phyloP scores from a whole-genome alignment of 1,140 invertebrate species.

The Microplitis demolitor region DNA sequence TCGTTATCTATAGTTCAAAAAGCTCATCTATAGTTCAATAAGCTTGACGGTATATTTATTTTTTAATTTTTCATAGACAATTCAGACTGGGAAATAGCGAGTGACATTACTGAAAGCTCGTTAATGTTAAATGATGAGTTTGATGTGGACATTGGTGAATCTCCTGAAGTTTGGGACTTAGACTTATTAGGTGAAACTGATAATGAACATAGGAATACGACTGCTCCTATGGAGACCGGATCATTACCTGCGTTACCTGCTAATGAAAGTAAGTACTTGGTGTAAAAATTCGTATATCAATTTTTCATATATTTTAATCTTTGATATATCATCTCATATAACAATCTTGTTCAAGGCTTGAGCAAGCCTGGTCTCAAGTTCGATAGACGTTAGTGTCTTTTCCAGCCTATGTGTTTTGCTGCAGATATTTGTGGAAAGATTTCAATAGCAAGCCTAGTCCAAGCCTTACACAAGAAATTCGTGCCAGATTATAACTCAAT shows the following conservation, averaged over 20 bases:
- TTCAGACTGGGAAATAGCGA: constrained; percentile 55
- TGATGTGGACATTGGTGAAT: constrained; percentile 34
- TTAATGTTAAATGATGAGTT: constrained; percentile 53
- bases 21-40: too few species aligned
- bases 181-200: constrained; percentile 23
- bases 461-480: too few species aligned
- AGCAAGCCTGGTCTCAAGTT: too few species aligned
- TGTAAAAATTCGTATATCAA: too few species aligned
- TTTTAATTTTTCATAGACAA: constrained; percentile 32
- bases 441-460: too few species aligned
- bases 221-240: constrained; percentile 26
- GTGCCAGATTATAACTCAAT: too few species aligned
- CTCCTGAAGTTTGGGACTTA: constrained; percentile 26
- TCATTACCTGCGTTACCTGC: constrained; percentile 27
- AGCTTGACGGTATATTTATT: background rate
- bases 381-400: too few species aligned
- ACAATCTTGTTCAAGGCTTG: too few species aligned
- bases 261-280: constrained; percentile 22
- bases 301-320: too few species aligned
- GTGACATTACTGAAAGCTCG: constrained; percentile 49
- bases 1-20: background rate
- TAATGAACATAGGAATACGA: constrained; percentile 19
- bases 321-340: too few species aligned
- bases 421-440: too few species aligned
- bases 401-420: too few species aligned